Evolutionary conservation across 2,797 vertebrate genomes (phyloP), one percentile per base, ranked within the genome.

Genomic region (Tolypeutes matacus): DNA sequence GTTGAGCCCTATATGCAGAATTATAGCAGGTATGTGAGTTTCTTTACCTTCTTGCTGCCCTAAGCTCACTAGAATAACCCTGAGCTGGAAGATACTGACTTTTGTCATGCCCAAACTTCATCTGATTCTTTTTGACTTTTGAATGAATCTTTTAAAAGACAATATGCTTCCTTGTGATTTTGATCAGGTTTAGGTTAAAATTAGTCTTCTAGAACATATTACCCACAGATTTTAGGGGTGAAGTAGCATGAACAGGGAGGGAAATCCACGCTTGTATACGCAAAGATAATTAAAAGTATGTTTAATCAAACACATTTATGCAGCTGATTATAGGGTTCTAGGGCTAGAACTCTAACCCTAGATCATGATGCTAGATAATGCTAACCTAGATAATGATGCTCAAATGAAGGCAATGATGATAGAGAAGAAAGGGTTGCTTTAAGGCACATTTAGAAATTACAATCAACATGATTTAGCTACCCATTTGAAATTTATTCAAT

Each of bases 121-220:
- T 89, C 80, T 88, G 31, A 64, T 86, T 78, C 90, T 83, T 51
- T 83, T 64, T 76, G 73, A 88, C 13, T 88, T 82, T 21, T 86
- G 65, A 83, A 49, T 76, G 29, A 39, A 20, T 89, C 4, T 91
- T 83, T 73, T 29, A 31, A 13, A 31, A 65, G 6, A 67, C 51
- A 0, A 58, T 77, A 65, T 89, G 21, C 25, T 67, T 90, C 27
- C 17, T 87, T 90, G 20, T 72, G 42, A 42, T 51, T 91, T 88
- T 87, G 46, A 78, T 46, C 15, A 72, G 39, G 17, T 25, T 42
- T 72, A 17, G 21, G 70, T 25, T 72, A 72, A 42, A 72, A 42
- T 72, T 80, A 60, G 64, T 86, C 21, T 92, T 80, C 81, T 78
- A 4, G 60, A 92, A 58, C 3, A n/a, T 13, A 5, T 39, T 73